These are phyloP conservation scores for Conus betulinus DNA, from an alignment of 1,140 invertebrate species.

Conservation along the genomic window DNA sequence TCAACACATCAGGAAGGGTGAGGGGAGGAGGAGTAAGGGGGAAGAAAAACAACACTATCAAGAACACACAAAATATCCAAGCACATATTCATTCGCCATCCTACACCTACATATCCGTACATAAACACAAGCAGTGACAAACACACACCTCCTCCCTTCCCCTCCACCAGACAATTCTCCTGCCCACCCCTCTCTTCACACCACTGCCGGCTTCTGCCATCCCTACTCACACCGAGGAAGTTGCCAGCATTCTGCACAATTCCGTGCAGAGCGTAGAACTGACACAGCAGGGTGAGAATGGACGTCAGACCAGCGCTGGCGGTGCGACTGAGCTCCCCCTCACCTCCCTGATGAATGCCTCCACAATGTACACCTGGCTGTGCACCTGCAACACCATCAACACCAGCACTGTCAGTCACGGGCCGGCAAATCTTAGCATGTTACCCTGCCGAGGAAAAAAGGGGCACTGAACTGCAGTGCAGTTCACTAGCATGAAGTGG, in stretches of 20 bases:
- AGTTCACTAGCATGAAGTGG: too few relatives aligned
- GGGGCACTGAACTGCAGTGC: too few relatives aligned
- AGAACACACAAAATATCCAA: background rate
- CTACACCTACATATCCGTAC: background rate
- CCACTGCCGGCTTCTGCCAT: background rate
- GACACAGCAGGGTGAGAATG: slow-evolving; percentile 84
- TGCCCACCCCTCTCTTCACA: too few relatives aligned
- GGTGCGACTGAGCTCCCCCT: slow-evolving; percentile 64
- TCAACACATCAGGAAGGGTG: too few relatives aligned
- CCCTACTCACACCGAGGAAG: slow-evolving; percentile 83
- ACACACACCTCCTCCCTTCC: background rate
- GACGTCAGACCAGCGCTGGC: slow-evolving; percentile 80
- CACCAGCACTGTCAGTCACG: background rate
- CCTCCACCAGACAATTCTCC: background rate
- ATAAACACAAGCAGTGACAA: background rate
- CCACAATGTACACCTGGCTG: slow-evolving; percentile 84
- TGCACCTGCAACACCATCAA: slow-evolving; percentile 80
- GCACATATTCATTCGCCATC: background rate
- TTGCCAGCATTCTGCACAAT: slow-evolving; percentile 85
- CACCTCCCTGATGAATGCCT: slow-evolving; percentile 80
- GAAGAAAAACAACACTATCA: too few relatives aligned
- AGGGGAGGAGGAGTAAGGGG: too few relatives aligned
- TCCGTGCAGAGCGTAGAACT: slow-evolving; percentile 86
- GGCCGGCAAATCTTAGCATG: too few relatives aligned
- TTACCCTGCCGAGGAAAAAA: too few relatives aligned